Evolutionary conservation across 2,113 vertebrate genomes (phyloP).

Genomic region (Myotis yumanensis): DNA sequence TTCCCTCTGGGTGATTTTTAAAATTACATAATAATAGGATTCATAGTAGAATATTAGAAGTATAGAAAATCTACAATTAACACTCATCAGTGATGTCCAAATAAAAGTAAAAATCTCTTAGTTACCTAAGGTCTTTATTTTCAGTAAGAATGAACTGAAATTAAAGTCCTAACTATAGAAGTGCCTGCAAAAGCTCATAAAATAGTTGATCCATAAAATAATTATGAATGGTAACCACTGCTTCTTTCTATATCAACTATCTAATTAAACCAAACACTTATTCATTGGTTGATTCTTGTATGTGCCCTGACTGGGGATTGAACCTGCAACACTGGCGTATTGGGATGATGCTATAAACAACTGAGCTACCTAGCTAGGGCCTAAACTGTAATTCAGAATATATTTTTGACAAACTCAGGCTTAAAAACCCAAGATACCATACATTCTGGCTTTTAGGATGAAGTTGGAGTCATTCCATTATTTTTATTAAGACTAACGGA

Average conservation of each 20-base stretch:
- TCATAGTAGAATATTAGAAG: not conserved
- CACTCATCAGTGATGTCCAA: not conserved
- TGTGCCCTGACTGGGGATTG: no score
- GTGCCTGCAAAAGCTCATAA: not conserved
- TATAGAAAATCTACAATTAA: conserved; percentile 25
- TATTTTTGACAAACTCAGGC: not conserved
- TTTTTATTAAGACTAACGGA: conserved; percentile 18
- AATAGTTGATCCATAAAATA: conserved; percentile 20
- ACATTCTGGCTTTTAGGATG: conserved; percentile 18
- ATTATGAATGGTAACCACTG: not conserved
- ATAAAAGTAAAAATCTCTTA: conserved; percentile 39
- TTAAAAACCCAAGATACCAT: not conserved
- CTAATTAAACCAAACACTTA: conserved; percentile 6
- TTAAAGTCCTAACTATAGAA: conserved; percentile 9
- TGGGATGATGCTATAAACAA: no score
- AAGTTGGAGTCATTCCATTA: not conserved
- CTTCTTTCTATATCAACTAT: not conserved
- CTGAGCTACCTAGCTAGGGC: not conserved
- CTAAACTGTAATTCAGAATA: not conserved
- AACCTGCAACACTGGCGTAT: no score
- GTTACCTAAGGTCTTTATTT: conserved; percentile 1
- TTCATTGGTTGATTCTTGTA: not conserved
- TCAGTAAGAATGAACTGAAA: conserved; percentile 44
- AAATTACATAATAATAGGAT: not conserved
- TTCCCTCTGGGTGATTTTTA: not conserved